These are phyloP conservation scores for Girardinichthys multiradiatus DNA, from an alignment of 2,113 vertebrate genomes.

Conservation along the genomic window DNA sequence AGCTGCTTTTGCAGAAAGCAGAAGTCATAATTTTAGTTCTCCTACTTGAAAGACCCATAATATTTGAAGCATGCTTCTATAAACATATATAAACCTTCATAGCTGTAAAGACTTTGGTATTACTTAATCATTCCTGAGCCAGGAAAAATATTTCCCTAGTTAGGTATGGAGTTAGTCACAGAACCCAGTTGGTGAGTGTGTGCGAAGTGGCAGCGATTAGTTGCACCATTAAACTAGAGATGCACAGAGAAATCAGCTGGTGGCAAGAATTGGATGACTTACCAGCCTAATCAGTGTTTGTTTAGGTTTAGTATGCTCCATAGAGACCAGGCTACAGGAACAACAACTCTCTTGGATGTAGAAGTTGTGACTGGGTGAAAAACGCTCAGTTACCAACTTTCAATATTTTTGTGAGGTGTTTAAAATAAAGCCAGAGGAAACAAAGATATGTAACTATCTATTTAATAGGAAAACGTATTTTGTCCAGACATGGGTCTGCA, in stretches of 20 bases:
- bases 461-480: too few relatives aligned
- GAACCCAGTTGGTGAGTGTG: too few relatives aligned
- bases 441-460: not conserved
- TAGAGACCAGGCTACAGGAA: not conserved
- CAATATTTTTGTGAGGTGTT: not conserved
- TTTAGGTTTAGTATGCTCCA: too few relatives aligned
- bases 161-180: not conserved
- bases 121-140: not conserved
- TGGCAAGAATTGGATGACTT: not conserved
- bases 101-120: not conserved
- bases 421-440: too few relatives aligned
- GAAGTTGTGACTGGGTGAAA: not conserved
- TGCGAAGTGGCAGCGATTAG: too few relatives aligned
- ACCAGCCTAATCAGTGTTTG: too few relatives aligned
- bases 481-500: too few relatives aligned
- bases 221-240: not conserved
- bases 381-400: too few relatives aligned
- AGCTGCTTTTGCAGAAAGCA: not conserved
- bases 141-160: not conserved
- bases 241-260: not conserved
- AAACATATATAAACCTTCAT: not conserved
- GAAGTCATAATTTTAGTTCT: not conserved
- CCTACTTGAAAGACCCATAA: not conserved
- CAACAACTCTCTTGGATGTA: not conserved
- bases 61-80: not conserved